These are phyloP conservation scores for Triplophysa dalaica DNA, from an alignment of 2,113 vertebrate species.

Conservation along the genomic window DNA sequence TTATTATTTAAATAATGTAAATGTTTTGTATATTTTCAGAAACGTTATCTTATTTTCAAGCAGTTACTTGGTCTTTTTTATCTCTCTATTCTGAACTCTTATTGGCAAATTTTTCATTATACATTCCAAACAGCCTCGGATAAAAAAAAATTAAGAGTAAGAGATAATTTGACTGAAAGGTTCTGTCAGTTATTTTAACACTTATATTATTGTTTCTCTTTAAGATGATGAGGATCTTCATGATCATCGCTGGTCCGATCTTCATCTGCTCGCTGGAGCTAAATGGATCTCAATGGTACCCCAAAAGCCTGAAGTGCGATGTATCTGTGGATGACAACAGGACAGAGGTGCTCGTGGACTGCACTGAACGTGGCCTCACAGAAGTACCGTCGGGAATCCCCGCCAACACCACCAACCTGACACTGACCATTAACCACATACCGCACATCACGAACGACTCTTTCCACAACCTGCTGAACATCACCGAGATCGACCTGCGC, in stretches of 20 bases:
- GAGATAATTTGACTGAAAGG: too few species aligned
- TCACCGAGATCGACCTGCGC: constrained; percentile 88
- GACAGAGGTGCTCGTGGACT: constrained; percentile 80
- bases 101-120: too few species aligned
- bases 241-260: constrained; percentile 27
- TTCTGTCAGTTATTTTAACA: too few species aligned
- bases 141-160: too few species aligned
- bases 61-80: too few species aligned
- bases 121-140: too few species aligned
- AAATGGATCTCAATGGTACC: constrained; percentile 74
- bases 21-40: too few species aligned
- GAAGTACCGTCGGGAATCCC: constrained; percentile 83
- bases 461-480: constrained; percentile 76
- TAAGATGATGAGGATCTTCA: constrained; percentile 47
- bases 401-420: constrained; percentile 84
- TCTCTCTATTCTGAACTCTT: too few species aligned
- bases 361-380: constrained; percentile 78
- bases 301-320: constrained; percentile 89
- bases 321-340: constrained; percentile 64
- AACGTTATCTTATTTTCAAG: too few species aligned
- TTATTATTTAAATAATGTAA: too few species aligned
- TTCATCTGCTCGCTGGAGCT: constrained; percentile 44
- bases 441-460: constrained; percentile 73
- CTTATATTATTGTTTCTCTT: not conserved
- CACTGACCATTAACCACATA: constrained; percentile 90